These are phyloP conservation scores for Tetropium fuscum DNA, from an alignment of 2,888 invertebrate genomes.

Conservation along the genomic window DNA sequence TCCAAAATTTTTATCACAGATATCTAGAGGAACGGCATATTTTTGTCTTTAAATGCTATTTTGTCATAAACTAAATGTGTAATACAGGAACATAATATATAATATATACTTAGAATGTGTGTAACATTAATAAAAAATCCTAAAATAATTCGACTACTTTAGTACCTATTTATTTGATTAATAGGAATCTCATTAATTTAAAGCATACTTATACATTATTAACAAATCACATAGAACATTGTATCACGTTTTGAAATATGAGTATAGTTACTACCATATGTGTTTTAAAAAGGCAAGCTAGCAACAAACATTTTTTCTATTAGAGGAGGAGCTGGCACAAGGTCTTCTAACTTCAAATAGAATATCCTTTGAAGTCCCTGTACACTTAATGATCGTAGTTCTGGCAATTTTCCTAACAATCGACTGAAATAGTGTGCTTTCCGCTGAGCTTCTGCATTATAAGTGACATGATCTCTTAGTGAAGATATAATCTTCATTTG, in stretches of 20 bases:
- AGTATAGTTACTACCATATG: conserved; percentile 25
- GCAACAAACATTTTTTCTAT: conserved; percentile 97
- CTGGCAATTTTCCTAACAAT: conserved; percentile 91
- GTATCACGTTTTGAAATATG: conserved; percentile 58
- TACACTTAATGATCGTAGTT: conserved; percentile 90
- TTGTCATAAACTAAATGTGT: no score
- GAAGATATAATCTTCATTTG: conserved; percentile 98
- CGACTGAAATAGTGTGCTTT: conserved; percentile 95
- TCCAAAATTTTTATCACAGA: no score
- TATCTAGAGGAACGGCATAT: no score
- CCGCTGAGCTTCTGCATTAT: conserved; percentile 87
- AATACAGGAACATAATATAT: no score
- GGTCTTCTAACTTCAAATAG: conserved; percentile 92
- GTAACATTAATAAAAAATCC: conserved; percentile 26
- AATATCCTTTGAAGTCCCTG: conserved; percentile 96
- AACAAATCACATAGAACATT: conserved; percentile 64
- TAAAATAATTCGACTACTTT: conserved; percentile 38
- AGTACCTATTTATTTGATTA: no score
- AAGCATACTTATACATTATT: conserved; percentile 23
- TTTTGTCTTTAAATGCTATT: no score
- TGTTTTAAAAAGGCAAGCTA: conserved; percentile 85
- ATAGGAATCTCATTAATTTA: conserved; percentile 5
- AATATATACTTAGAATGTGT: no score
- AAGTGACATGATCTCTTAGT: conserved; percentile 95
- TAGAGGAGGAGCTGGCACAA: conserved; percentile 91